These are phyloP conservation scores for Mimachlamys varia DNA, from an alignment of 2,888 invertebrate genomes.

Conservation along the genomic window DNA sequence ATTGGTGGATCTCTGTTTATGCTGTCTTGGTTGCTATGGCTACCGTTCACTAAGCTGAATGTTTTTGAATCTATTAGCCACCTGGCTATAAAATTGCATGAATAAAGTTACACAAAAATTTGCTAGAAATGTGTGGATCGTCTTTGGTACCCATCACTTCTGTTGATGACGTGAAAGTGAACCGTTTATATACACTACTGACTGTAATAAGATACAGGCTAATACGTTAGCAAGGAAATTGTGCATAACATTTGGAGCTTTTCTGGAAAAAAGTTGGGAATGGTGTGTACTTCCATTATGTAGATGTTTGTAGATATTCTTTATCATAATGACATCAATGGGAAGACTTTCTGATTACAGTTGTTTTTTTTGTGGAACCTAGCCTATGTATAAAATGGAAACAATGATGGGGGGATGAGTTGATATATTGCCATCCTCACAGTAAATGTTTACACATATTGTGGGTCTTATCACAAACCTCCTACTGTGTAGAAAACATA, in stretches of 20 bases:
- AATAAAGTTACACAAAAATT: neutral
- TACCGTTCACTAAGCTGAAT: neutral
- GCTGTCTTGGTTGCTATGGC: neutral
- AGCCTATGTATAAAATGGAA: neutral
- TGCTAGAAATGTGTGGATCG: neutral
- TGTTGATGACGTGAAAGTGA: neutral
- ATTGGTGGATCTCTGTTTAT: neutral
- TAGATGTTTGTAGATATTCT: neutral
- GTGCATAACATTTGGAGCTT: neutral
- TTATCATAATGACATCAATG: neutral
- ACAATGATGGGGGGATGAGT: neutral
- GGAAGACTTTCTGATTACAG: neutral
- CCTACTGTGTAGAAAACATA: neutral
- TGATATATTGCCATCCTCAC: neutral
- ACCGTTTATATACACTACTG: neutral
- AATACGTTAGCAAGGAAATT: neutral
- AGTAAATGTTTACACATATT: neutral
- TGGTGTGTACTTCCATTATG: neutral
- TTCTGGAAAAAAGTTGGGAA: neutral
- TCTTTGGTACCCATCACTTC: neutral
- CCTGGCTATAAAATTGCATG: slow-evolving; percentile 31
- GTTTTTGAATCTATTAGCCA: neutral
- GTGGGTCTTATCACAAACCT: neutral
- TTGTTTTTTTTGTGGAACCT: neutral
- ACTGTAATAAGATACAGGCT: neutral